Evolutionary conservation across 2,888 invertebrate species (phyloP), one percentile per base, ranked within the genome.

Genomic region (Panzeria rudis): DNA sequence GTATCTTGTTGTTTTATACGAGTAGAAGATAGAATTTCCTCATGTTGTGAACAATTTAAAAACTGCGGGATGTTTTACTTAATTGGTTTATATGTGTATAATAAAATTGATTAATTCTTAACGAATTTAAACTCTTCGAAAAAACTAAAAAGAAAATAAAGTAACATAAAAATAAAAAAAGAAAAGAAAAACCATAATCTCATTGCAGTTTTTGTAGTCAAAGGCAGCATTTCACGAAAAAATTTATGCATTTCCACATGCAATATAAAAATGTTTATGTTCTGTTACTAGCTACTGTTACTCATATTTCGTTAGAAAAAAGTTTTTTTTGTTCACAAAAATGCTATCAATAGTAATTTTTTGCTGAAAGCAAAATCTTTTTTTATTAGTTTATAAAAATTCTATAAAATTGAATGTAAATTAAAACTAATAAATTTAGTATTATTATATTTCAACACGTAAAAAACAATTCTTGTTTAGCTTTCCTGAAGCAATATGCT

Each of bases 11-110:
- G 11, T 25, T 52, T 6, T 29, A 29, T 72, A 77, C 54, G 47
- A 17, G 47, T 47, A 75, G 64, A 71, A 75, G 82, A 82, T 85
- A 85, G 78, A 82, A 85, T 82, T 85, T 85, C 85, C 85, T 85
- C 82, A 82, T 85, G 85, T 85, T 85, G 85, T 82, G 85, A 85
- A 85, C 85, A 85, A 85, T 85, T 85, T 82, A 23, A 82, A 85
- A 85, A 82, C 85, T 85, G 85, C 85, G 85, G 85, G 85, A 82
- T 75, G 75, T 85, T 82, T 78, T 71, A 79, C 73, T 85, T 85
- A 85, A 85, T 85, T 85, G 82, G 85, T 76, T 85, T 85, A 85
- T 75, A 78, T 76, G 73, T 59, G 69, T 75, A 71, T 82, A 85
- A 83, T 75, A 82, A 85, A 82, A 82, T 82, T 85, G 82, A 85